Evolutionary conservation across 1,140 invertebrate species (phyloP).

Genomic region (Halyomorpha halys): DNA sequence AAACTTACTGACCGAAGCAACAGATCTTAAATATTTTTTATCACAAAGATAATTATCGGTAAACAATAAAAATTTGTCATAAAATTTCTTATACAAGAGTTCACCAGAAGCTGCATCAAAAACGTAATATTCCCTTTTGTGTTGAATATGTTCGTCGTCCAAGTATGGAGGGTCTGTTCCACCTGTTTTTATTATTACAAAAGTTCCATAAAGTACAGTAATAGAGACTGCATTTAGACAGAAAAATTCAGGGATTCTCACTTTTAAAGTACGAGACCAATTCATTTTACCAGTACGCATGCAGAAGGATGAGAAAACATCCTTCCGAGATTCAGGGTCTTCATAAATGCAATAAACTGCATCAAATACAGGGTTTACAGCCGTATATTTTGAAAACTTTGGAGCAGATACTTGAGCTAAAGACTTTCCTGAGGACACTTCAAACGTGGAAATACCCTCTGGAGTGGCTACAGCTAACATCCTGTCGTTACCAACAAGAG

Average conservation of each 20-base stretch:
- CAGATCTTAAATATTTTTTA: slow-evolving; percentile 3
- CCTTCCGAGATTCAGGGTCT: slow-evolving; percentile 6
- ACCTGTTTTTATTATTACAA: neutral
- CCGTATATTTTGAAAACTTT: neutral
- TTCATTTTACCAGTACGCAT: neutral
- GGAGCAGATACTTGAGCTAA: neutral
- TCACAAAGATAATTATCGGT: slow-evolving; percentile 1
- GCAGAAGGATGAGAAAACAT: neutral
- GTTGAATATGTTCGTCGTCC: neutral
- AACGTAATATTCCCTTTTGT: neutral
- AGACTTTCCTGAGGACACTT: neutral
- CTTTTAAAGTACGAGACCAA: neutral
- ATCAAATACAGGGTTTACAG: neutral
- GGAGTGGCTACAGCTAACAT: neutral
- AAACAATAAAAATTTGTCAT: neutral
- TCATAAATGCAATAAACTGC: neutral
- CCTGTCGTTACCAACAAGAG: neutral
- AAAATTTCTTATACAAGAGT: neutral
- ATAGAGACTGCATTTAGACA: neutral
- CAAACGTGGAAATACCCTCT: neutral
- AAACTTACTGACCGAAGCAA: neutral
- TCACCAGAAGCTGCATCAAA: neutral
- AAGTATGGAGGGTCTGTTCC: slow-evolving; percentile 2
- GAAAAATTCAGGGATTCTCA: neutral
- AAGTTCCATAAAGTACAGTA: neutral